Evolutionary conservation across 1,140 invertebrate genomes (phyloP), one percentile per base, ranked within the genome.

Genomic region (Myzus persicae): DNA sequence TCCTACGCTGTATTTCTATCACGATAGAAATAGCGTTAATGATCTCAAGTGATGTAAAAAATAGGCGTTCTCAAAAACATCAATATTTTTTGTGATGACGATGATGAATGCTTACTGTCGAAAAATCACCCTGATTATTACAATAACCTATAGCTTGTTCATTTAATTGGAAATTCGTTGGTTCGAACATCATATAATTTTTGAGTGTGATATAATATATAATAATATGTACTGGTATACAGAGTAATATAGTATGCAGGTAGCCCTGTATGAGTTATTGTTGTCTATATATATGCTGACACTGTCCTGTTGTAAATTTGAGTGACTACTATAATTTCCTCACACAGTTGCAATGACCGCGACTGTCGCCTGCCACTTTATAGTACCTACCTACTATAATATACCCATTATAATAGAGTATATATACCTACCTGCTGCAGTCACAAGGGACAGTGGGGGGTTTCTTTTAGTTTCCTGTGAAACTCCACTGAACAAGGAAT

Each of bases 371-470:
- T n/a, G 31, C 14, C 59, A 76, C 59, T 76, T 76, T 76, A 76
- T 76, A n/a, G 59, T 76, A 76, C 59, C 31, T 76, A n/a, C 31
- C 59, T 76, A 76, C n/a, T 76, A 76, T n/a, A 76, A 76, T 76
- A 76, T 76, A 76, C 31, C 14, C 59, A 76, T 76, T n/a, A 76
- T 76, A n/a, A 76, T n/a, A 76, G 31, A n/a, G 59, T 51, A 51
- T n/a, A n/a, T 76, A n/a, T n/a, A 76, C 31, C 31, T 76, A 76
- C 59, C 14, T 76, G 59, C 59, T n/a, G 14, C n/a, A 76, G 59
- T 76, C 59, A 76, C 59, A 76, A 76, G 59, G 59, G 59, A 76
- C 14, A 18, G 8, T 7, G 22, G n/a, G 59, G 31, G n/a, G 4
- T 67, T 76, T 76, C 59, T 76, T 76, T 67, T 67, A n/a, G 59